Evolutionary conservation across 2,113 vertebrate genomes (phyloP), one percentile per base, ranked within the genome.

Genomic region (Chlorodrepanis virens): DNA sequence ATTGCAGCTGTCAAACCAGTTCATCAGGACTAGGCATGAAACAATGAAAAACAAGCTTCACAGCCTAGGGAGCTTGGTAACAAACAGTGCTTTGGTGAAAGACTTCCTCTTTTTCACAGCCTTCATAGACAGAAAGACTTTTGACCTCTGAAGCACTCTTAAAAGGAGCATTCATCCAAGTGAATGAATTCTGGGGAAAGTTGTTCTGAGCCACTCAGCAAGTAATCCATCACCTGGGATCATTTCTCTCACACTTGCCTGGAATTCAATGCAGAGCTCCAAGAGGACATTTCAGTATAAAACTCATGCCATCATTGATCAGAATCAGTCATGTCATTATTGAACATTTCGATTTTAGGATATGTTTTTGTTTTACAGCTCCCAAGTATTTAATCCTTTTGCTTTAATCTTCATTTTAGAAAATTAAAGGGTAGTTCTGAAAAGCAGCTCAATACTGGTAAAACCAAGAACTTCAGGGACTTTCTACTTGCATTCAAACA

Each of bases 91-190:
- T 82, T 87, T 93, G 77, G 78, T 91, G 70, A 87, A 96, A 94
- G 78, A 53, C 31, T 91, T 91, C 47, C 61, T 81, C 81, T 91
- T 94, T 89, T 94, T 88, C 82, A 90, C 49, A 77, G 67, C 49
- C 61, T 93, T 89, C 70, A n/a, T 37, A 87, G 37, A 14, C 67
- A 91, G 65, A 85, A 89, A 93, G 81, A 56, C 63, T 90, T 94
- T 87, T 96, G 87, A 95, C 90, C 83, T 93, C 75, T 45, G 37
- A 90, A 87, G 42, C 33, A 40, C 54, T 76, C 56, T 85, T 71
- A 87, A 92, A 92, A 94, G 56, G 75, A 89, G 79, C 50, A 90
- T 91, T 97, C 82, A 94, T 71, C 20, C 79, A 52, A 61, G 56
- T 71, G 44, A 94, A 88, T 90, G 68, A 95, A 92, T 88, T 74